phyloP scores from a whole-genome alignment of 2,888 invertebrate genomes.

The Macroteleia sp. region DNA sequence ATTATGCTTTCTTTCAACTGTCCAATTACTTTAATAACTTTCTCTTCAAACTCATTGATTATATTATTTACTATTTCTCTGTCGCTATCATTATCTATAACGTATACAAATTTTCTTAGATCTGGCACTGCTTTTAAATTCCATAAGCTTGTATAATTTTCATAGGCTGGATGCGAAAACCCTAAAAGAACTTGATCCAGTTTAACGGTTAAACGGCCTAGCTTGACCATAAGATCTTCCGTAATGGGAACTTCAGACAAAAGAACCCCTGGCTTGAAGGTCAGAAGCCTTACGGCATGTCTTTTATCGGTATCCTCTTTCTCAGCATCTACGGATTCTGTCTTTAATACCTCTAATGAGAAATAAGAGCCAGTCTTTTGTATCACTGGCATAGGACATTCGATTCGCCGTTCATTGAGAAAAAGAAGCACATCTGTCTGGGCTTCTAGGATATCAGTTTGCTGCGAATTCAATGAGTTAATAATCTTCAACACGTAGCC shows the following conservation, averaged over 20 bases:
- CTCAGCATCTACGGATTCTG: conserved; percentile 82
- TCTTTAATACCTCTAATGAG: conserved; percentile 84
- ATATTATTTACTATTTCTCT: conserved; percentile 87
- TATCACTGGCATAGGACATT: conserved; percentile 89
- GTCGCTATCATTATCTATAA: conserved; percentile 87
- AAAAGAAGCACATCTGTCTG: conserved; percentile 90
- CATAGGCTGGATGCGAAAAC: conserved; percentile 90
- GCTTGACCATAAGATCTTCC: conserved; percentile 87
- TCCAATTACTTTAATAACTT: conserved; percentile 86
- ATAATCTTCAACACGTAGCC: conserved; percentile 93
- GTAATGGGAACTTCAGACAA: conserved; percentile 87
- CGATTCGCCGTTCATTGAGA: conserved; percentile 87
- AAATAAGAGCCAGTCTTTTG: conserved; percentile 88
- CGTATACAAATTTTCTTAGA: conserved; percentile 89
- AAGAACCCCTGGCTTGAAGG: conserved; percentile 90
- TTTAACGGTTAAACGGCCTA: conserved; percentile 89
- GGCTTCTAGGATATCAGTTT: conserved; percentile 88
- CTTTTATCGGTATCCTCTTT: conserved; percentile 41
- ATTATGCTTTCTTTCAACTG: conserved; percentile 89
- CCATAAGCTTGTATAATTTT: conserved; percentile 89
- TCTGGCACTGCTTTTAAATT: conserved; percentile 89
- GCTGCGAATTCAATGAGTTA: conserved; percentile 92
- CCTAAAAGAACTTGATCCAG: conserved; percentile 89
- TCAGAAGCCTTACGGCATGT: conserved; percentile 91
- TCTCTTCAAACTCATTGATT: conserved; percentile 87